Percentiles rank a stretch among this genome's conserved stretches.
These are phyloP conservation scores for Caenorhabditis latens DNA, from an alignment of 1,140 invertebrate genomes.

Conservation along the genomic window DNA sequence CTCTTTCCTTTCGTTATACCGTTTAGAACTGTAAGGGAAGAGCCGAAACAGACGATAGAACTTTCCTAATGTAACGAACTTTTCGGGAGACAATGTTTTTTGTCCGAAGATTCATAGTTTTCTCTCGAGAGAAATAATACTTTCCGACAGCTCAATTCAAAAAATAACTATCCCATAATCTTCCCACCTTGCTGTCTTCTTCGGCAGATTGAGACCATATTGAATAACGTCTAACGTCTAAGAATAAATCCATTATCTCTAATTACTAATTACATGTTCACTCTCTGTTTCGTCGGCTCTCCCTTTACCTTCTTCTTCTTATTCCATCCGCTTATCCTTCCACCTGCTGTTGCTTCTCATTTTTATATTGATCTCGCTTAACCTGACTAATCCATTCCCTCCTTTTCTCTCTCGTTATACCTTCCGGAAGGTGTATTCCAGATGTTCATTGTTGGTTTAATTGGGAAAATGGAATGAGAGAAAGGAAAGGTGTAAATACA, in stretches of 20 bases:
- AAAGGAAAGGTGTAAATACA: too few species aligned
- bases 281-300: neutral
- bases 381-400: neutral
- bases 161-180: neutral
- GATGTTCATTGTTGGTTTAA: too few species aligned
- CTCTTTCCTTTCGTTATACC: too few species aligned
- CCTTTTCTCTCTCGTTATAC: neutral
- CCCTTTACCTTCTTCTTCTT: neutral
- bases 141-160: too few species aligned
- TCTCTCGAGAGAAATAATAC: too few species aligned
- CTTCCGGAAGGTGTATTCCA: too few species aligned
- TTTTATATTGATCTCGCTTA: neutral
- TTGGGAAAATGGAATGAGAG: too few species aligned
- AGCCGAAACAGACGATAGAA: too few species aligned
- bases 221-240: neutral
- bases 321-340: neutral
- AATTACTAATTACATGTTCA: neutral
- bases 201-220: neutral
- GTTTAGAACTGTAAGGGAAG: neutral
- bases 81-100: too few species aligned
- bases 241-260: neutral
- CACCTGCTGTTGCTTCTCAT: neutral
- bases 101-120: too few species aligned
- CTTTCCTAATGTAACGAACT: too few species aligned
- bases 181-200: neutral